A percentile compares a stretch with the other conserved stretches of the same genome.
phyloP scores from a whole-genome alignment of 2,888 invertebrate genomes.

The Lordiphosa fenestrarum region DNA sequence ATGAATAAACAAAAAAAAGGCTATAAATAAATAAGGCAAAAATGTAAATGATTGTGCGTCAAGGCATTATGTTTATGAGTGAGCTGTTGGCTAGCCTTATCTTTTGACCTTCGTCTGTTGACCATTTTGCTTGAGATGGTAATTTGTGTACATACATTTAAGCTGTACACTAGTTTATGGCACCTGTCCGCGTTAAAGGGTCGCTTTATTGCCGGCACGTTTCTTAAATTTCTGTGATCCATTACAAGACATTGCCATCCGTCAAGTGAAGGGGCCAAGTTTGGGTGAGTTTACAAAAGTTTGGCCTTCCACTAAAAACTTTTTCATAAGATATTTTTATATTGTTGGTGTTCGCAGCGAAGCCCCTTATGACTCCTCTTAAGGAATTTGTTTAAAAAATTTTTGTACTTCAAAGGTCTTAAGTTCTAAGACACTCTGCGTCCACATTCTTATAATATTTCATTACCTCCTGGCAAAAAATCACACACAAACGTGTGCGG shows the following conservation, averaged over 20 bases:
- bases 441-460: slow-evolving; percentile 8
- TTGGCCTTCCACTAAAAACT: slow-evolving; percentile 17
- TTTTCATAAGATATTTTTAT: slow-evolving; percentile 19
- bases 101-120: slow-evolving; percentile 20
- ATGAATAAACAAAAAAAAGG: slow-evolving; percentile 14
- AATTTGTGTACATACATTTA: slow-evolving; percentile 49
- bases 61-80: slow-evolving; percentile 33
- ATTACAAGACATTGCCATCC: slow-evolving; percentile 37
- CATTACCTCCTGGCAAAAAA: slow-evolving; percentile 15
- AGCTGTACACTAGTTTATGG: slow-evolving; percentile 13
- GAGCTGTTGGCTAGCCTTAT: slow-evolving; percentile 22
- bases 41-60: slow-evolving; percentile 44
- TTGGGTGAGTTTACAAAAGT: slow-evolving; percentile 23
- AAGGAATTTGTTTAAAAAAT: slow-evolving; percentile 1
- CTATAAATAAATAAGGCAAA: slow-evolving; percentile 49
- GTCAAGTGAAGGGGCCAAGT: slow-evolving; percentile 9
- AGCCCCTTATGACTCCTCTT: slow-evolving; percentile 15
- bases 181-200: slow-evolving; percentile 33
- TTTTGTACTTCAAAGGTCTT: slow-evolving; percentile 3
- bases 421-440: background rate
- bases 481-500: slow-evolving; percentile 1
- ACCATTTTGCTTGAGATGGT: slow-evolving; percentile 34
- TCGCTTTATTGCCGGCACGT: slow-evolving; percentile 39
- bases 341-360: slow-evolving; percentile 16
- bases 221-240: slow-evolving; percentile 37